These are phyloP conservation scores for Mycetomoellerius zeteki DNA, from an alignment of 1,140 invertebrate genomes.

Conservation along the genomic window DNA sequence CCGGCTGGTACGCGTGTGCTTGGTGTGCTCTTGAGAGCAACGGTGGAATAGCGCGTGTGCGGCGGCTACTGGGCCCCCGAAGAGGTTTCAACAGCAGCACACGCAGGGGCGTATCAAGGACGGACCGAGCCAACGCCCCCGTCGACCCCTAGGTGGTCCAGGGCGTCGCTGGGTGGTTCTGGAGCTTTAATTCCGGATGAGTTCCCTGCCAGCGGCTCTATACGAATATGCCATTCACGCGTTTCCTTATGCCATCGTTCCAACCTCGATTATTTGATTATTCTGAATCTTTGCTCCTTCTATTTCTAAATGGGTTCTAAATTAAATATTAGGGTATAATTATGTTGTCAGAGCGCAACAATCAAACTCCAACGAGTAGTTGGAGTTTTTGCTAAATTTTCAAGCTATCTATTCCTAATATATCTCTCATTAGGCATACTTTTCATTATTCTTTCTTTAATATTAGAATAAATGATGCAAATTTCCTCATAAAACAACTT, in stretches of 20 bases:
- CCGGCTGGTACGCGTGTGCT: slow-evolving; percentile 47
- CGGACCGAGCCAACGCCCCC: slow-evolving; percentile 79
- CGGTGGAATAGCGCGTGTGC: slow-evolving; percentile 66
- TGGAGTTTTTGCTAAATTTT: background rate
- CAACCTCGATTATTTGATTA: slow-evolving; percentile 39
- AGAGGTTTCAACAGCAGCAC: slow-evolving; percentile 79
- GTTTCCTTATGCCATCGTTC: background rate
- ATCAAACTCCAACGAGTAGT: background rate
- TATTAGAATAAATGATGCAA: background rate
- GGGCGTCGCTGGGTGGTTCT: slow-evolving; percentile 84
- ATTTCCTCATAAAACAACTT: background rate
- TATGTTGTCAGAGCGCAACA: background rate
- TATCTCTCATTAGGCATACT: background rate
- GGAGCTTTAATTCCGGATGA: slow-evolving; percentile 79
- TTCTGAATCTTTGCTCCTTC: background rate
- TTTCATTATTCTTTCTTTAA: slow-evolving; percentile 2
- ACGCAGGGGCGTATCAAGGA: slow-evolving; percentile 81
- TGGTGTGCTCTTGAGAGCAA: slow-evolving; percentile 45
- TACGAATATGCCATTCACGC: slow-evolving; percentile 39
- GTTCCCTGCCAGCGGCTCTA: slow-evolving; percentile 48
- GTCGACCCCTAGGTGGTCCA: slow-evolving; percentile 85
- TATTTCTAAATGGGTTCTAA: background rate
- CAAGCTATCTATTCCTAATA: background rate
- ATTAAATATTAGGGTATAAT: background rate
- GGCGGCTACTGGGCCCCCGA: slow-evolving; percentile 65